Evolutionary conservation across 2,797 vertebrate species (phyloP).

Genomic region (Mus spretus): DNA sequence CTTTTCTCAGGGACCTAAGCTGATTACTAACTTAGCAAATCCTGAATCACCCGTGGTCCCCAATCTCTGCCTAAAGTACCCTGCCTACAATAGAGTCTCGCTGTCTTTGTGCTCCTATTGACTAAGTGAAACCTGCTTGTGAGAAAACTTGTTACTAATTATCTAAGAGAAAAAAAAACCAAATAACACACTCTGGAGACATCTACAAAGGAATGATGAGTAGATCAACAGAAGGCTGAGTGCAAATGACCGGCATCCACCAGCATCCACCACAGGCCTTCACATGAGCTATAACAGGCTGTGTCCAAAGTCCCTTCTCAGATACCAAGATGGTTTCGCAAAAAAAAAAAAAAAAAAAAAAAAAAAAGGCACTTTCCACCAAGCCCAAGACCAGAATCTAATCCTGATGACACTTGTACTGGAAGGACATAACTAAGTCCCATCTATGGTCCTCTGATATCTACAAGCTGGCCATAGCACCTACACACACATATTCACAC

Average conservation of each 20-base stretch:
- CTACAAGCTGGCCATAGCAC: background rate
- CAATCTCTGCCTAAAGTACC: background rate
- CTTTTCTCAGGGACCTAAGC: background rate
- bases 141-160: background rate
- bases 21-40: background rate
- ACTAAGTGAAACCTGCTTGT: conserved; percentile 24
- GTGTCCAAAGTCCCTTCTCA: background rate
- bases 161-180: background rate
- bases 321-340: background rate
- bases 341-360: too few relatives aligned
- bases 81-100: background rate
- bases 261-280: background rate
- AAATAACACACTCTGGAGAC: background rate
- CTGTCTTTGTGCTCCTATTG: background rate
- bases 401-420: background rate
- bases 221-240: background rate
- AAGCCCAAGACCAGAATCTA: background rate
- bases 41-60: background rate
- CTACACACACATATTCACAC: background rate
- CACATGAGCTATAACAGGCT: background rate
- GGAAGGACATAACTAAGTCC: background rate
- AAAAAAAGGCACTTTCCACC: background rate
- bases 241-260: background rate
- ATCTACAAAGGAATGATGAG: background rate
- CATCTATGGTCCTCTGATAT: background rate